Evolutionary conservation across 2,113 vertebrate species (phyloP), one percentile per base, ranked within the genome.

Genomic region (Dasyprocta punctata): DNA sequence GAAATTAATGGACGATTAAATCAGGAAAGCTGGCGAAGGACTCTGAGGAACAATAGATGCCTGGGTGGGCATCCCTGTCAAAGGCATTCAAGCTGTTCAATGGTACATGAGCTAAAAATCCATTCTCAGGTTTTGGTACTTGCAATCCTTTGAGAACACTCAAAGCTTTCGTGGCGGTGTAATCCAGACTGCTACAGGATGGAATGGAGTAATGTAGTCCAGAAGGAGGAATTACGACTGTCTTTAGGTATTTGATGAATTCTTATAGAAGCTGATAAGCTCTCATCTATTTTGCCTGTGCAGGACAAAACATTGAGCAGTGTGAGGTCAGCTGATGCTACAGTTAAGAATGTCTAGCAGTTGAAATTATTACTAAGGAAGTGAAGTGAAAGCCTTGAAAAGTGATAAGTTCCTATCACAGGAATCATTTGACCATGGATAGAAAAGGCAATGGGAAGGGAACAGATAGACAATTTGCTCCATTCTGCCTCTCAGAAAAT

Each of bases 311-410:
- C 2, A 61, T 28, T 44, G 47, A 69, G 19, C 20, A 84, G 69
- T 54, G 11, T 22, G 36, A 61, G 5, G 28, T 88, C 7, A 63
- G 4, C 26, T 69, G 63, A 41, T 20, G 22, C 73, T 67, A 28
- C 71, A 54, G 73, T 91, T 97, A 80, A 89, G 67, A 33, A 65
- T 36, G 5, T 5, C 26, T 90, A 78, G 11, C 36, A 92, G 33
- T 49, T 73, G n/a, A 90, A 85, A 56, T 65, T 12, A 80, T n/a
- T 80, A 52, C 10, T 75, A 47, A 83, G 56, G 41, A 86, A 61
- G 1, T 33, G 28, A 41, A 60, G 38, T 33, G 30, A 8, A 4
- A 56, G 19, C 16, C 30, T 60, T 75, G 49, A 56, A 56, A 91
- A 91, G 44, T 4, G 13, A 11, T 38, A 33, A 26, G 10, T 5